Base-by-base conservation (phyloP, 1,140 invertebrate genomes). In the Pseudomyrmex pallidus region DNA sequence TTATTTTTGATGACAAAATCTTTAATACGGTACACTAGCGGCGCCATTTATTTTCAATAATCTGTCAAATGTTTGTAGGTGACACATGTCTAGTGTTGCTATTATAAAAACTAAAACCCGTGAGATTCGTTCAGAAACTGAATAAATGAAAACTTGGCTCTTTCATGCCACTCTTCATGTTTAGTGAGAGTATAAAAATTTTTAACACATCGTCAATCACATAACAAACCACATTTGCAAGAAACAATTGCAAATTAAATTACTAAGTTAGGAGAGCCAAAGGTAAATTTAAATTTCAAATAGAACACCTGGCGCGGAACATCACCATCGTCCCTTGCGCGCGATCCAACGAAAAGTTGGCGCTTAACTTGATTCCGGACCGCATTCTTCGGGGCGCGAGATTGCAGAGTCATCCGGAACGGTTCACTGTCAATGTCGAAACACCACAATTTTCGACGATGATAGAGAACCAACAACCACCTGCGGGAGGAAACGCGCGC, bases 401-500 rank as follows among this genome's bases (percentile, higher is more conserved):
- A 90, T 52, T 87, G 89, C 83, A 85, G 44, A 84, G 83, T 90
- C 89, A 90, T 82, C 62, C 74, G 61, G 25, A 77, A 61, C 77
- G 87, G 67, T 74, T 88, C 77, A 83, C 86, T 90, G 88, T 90
- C 89, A 90, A 88, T 77, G 86, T 90, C 84, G 74, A 66, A 85
- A 80, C 82, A 83, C 76, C 64, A 35, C 62, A 74, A 87, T 89
- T 87, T 78, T 74, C 74, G 80, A 76, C 85, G 78, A 73, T 72
- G 52, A 20, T 80, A 80, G 66, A 83, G 59, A 57, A 57, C 57
- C 59, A 63, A 61, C 59, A 63, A 61, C 9, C 83, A 61, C 25
- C 52, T 52, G 80, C 46, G 17, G 46, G 25, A 59, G 44, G 56
- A 13, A 68, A 52, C 5, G 4, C 35, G 35, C 35, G 4, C 5